These are phyloP conservation scores for Pseudocheirus occidentalis DNA, from an alignment of 2,797 vertebrate species.

Conservation along the genomic window DNA sequence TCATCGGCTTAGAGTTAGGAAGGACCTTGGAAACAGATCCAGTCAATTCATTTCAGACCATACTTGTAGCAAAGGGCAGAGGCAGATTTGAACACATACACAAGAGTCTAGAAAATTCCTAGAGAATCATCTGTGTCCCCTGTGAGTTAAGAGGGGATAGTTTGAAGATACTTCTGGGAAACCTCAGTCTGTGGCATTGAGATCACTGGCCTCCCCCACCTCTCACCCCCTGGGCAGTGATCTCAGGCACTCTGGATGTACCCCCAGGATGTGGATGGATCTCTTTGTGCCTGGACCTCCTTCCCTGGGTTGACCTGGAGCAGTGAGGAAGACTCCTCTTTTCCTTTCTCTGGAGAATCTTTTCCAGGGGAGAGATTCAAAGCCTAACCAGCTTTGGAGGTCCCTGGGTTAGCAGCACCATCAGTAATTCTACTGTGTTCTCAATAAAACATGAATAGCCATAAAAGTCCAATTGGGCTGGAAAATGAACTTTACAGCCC, in stretches of 20 bases:
- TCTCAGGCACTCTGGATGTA: neutral
- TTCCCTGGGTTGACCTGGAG: neutral
- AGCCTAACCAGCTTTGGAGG: conserved; percentile 15
- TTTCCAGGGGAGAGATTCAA: conserved; percentile 27
- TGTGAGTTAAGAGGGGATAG: too few species aligned
- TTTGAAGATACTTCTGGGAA: neutral
- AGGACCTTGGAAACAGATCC: too few species aligned
- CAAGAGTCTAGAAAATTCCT: too few species aligned
- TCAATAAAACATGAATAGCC: conserved; percentile 75
- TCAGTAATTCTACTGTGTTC: conserved; percentile 59
- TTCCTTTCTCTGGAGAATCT: conserved; percentile 24
- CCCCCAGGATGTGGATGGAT: neutral
- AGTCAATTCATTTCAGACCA: too few species aligned
- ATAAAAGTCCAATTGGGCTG: conserved; percentile 75
- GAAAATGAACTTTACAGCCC: conserved; percentile 77
- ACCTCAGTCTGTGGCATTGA: neutral
- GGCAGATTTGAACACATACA: too few species aligned
- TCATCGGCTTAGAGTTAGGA: too few species aligned
- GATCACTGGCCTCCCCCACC: too few species aligned
- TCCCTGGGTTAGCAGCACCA: conserved; percentile 53
- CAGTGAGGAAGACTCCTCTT: neutral
- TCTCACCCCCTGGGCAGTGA: neutral
- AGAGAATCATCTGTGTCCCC: too few species aligned
- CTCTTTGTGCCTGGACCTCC: neutral
- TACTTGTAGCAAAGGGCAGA: too few species aligned